These are phyloP conservation scores for Lucinisca nassula DNA, from an alignment of 2,888 invertebrate genomes.

Conservation along the genomic window DNA sequence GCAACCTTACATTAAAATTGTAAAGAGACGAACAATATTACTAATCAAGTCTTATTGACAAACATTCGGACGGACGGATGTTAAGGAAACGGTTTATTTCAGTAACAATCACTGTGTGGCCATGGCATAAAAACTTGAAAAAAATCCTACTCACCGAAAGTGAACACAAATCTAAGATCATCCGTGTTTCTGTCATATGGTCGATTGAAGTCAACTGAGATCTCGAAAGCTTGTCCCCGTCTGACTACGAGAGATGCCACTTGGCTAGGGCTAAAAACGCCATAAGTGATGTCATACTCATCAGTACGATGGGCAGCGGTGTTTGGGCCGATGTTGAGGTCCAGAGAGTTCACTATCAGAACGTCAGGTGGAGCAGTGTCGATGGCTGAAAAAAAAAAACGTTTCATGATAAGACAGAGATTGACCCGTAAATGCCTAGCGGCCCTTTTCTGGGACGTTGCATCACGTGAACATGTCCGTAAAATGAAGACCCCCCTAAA, in stretches of 20 bases:
- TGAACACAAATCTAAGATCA: conserved; percentile 95
- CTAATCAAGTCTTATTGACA: no score
- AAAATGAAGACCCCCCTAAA: no score
- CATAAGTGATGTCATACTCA: conserved; percentile 90
- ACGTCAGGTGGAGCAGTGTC: conserved; percentile 7
- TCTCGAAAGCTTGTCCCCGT: conserved; percentile 92
- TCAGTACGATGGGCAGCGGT: conserved; percentile 92
- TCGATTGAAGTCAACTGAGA: conserved; percentile 92
- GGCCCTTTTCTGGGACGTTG: no score
- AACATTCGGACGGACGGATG: no score
- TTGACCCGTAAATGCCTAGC: no score
- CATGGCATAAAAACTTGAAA: no score
- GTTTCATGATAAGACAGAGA: no score
- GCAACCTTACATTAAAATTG: no score
- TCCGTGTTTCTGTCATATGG: conserved; percentile 93
- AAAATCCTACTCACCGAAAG: conserved; percentile 74
- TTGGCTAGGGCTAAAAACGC: conserved; percentile 89
- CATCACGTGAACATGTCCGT: no score
- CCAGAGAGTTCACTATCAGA: conserved; percentile 89
- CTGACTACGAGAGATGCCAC: conserved; percentile 90
- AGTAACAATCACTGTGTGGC: no score
- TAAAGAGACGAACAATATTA: no score
- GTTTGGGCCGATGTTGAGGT: conserved; percentile 92
- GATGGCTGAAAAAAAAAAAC: not conserved
- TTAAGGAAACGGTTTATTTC: no score